phyloP scores from a whole-genome alignment of 2,113 vertebrate genomes.

The Neolamprologus caudopunctatus region DNA sequence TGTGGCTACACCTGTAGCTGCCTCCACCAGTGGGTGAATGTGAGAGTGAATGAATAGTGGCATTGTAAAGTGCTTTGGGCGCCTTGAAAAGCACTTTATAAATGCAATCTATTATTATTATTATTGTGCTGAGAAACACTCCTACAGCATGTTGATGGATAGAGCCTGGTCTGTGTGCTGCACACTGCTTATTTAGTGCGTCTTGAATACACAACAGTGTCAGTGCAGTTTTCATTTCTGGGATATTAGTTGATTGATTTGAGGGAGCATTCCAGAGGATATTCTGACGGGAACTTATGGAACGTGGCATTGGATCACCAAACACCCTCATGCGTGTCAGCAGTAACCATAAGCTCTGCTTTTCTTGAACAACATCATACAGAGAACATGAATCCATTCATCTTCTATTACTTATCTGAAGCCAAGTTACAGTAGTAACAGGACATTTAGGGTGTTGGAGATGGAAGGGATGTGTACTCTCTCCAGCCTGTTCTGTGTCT shows the following conservation, averaged over 20 bases:
- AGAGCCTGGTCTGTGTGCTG: neutral
- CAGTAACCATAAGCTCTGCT: accelerated
- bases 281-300: neutral
- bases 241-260: neutral
- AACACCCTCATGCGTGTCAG: neutral
- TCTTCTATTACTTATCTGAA: neutral
- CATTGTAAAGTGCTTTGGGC: accelerated
- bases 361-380: neutral
- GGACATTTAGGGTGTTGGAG: neutral
- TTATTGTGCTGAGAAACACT: neutral
- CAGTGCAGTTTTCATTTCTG: neutral
- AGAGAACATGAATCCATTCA: neutral
- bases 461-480: neutral
- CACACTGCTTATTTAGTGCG: neutral
- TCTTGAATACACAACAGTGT: accelerated
- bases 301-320: neutral
- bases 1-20: too few species aligned
- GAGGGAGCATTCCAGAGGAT: neutral
- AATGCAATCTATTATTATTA: too few species aligned
- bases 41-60: too few species aligned
- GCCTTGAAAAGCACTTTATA: accelerated
- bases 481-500: neutral
- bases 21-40: too few species aligned
- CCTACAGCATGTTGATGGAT: neutral
- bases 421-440: neutral